phyloP scores from a whole-genome alignment of 2,797 vertebrate genomes.

The Myotis vivesi region DNA sequence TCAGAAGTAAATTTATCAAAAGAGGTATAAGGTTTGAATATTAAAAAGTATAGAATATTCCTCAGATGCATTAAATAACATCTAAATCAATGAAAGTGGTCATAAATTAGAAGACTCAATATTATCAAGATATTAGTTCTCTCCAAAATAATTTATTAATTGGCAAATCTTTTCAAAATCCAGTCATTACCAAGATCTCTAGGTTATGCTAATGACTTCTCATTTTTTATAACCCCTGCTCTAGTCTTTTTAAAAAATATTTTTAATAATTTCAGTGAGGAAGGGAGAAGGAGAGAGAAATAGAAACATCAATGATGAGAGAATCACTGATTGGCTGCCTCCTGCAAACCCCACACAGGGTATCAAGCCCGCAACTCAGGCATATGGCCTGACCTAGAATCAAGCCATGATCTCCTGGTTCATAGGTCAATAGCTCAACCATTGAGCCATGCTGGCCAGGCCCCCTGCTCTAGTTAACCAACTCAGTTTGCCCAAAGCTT shows the following conservation, averaged over 20 bases:
- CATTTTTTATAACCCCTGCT: neutral
- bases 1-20: constrained; percentile 25
- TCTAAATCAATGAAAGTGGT: neutral
- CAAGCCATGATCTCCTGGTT: too few relatives aligned
- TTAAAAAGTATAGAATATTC: neutral
- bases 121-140: neutral
- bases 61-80: neutral
- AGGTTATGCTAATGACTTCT: neutral
- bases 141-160: neutral
- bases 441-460: too few relatives aligned
- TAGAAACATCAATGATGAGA: too few relatives aligned
- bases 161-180: neutral
- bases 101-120: neutral
- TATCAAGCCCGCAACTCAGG: too few relatives aligned
- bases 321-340: too few relatives aligned
- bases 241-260: neutral
- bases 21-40: neutral
- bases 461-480: neutral
- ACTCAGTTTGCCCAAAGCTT: neutral
- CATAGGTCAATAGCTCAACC: too few relatives aligned
- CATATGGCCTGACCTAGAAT: too few relatives aligned
- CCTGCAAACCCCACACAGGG: too few relatives aligned
- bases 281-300: too few relatives aligned
- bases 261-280: too few relatives aligned
- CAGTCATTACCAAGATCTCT: neutral